Evolutionary conservation across 1,140 invertebrate species (phyloP), one percentile per base, ranked within the genome.

Genomic region (Gryllus bimaculatus): DNA sequence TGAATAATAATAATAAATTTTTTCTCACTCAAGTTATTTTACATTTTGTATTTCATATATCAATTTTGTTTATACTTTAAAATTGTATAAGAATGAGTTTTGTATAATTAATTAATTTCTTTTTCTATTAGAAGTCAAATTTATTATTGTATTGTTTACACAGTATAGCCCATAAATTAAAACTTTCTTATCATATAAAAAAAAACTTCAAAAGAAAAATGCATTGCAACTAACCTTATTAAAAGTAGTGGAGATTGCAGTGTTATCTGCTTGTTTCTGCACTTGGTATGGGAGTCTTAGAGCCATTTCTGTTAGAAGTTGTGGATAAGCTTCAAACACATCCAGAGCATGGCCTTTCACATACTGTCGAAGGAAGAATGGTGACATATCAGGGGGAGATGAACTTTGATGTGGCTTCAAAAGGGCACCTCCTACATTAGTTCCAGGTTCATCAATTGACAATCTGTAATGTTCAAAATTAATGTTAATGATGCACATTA

Each of bases 211-310:
- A 79, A 8, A 79, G 66, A 39, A 79, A 74, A 39, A 15, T 74
- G 75, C 66, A 78, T 5, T 48, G 8, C 47, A 77, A 18, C 48
- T 78, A 48, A 79, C 78, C 78, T 79, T 74, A 18, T 79, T 47
- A 54, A 79, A 79, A 1, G 79, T 79, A 39, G 48, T 20, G 39
- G 73, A n/a, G 20, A 79, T 47, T 26, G 79, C 48, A 54, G 76
- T 13, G 73, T 74, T 79, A n/a, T 79, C 79, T 10, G 79, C 66
- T 48, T 79, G 79, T 39, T 79, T 79, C 83, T 88, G 87, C 75
- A 98, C 93, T 89, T 99, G 97, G 85, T 98, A 98, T 0, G 97
- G 96, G 47, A 99, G 86, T 76, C 97, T 89, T 7, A 99, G 87
- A 7, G 95, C 94, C 91, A 99, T 97, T 87, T 99, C 97, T 66